These are phyloP conservation scores for Tapera naevia DNA, from an alignment of 2,797 vertebrate genomes.

Conservation along the genomic window DNA sequence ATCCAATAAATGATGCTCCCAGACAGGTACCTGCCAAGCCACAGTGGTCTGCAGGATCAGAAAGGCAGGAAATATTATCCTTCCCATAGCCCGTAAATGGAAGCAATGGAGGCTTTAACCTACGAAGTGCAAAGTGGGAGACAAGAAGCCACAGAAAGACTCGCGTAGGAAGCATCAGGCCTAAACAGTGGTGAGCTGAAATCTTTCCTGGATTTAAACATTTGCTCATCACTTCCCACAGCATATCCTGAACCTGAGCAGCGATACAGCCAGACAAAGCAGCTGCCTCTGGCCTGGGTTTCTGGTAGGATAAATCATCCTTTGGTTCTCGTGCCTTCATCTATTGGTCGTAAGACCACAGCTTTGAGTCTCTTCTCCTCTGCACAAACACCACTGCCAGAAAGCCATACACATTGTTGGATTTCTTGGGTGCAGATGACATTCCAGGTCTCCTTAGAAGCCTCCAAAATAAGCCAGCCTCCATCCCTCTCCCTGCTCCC, in stretches of 20 bases:
- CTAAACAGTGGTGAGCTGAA: neutral
- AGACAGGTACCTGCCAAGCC: neutral
- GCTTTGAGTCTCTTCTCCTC: neutral
- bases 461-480: neutral
- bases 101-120: fast-evolving
- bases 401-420: neutral
- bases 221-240: neutral
- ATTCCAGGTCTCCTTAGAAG: neutral
- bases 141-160: neutral
- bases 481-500: too few species aligned
- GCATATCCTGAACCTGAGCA: neutral
- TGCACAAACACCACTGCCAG: neutral
- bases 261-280: neutral
- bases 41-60: neutral
- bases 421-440: neutral
- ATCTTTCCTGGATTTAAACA: neutral
- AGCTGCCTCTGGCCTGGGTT: neutral
- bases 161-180: neutral
- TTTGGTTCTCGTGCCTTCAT: neutral
- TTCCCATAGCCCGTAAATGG: too few species aligned
- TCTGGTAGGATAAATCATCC: neutral
- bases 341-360: neutral
- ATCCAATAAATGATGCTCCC: neutral
- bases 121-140: neutral
- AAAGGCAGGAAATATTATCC: fast-evolving